Conservation (phyloP, 2,797 vertebrate species). For the Halcyon smyrnensis region DNA sequence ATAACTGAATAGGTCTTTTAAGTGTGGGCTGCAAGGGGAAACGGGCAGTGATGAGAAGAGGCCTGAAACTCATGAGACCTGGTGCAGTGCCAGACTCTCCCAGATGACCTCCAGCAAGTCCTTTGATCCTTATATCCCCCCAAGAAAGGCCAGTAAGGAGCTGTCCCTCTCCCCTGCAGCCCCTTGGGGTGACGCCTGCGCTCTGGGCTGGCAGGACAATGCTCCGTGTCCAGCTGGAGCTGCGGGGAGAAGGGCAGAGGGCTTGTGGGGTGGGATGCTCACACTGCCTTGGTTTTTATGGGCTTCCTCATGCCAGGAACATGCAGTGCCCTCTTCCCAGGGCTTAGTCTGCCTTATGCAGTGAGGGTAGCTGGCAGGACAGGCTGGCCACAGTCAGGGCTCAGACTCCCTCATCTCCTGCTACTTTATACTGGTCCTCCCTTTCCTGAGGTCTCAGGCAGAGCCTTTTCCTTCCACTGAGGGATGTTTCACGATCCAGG, state of each 20-base stretch:
- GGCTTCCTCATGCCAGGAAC: background rate
- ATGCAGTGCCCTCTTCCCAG: rapidly evolving
- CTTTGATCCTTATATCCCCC: background rate
- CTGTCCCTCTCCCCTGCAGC: background rate
- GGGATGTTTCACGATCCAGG: background rate
- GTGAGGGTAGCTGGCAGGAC: background rate
- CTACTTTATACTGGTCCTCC: background rate
- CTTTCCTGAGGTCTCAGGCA: background rate
- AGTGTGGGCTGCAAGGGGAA: background rate
- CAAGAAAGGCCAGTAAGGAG: background rate
- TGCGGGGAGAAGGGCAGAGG: background rate
- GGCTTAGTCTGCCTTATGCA: background rate
- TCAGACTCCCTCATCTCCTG: background rate
- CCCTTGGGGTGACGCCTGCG: rapidly evolving
- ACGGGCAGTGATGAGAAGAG: background rate
- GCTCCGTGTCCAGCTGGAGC: background rate
- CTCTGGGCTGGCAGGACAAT: rapidly evolving
- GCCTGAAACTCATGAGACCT: slow-evolving; percentile 10
- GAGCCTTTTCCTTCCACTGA: background rate
- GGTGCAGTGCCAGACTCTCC: background rate
- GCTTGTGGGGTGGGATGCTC: background rate
- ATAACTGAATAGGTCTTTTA: background rate
- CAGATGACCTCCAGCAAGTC: background rate
- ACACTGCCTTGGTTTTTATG: background rate
- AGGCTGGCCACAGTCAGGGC: background rate